Evolutionary conservation across 2,888 invertebrate species (phyloP).

Genomic region (Onchidella celtica): DNA sequence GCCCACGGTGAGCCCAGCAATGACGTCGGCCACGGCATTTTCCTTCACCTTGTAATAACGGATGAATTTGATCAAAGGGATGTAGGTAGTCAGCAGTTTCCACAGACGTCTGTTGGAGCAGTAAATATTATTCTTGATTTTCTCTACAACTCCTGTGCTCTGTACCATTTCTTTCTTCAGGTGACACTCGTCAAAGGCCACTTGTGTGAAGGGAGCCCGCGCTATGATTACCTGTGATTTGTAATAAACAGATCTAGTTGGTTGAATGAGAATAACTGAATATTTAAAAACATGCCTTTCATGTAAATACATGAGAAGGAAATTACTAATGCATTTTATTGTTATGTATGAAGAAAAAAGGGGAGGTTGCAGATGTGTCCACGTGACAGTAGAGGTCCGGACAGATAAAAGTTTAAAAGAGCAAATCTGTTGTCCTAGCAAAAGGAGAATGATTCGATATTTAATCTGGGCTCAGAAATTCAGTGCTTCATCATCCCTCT

Average conservation of each 20-base stretch:
- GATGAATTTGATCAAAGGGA: constrained; percentile 69
- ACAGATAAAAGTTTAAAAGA: too few relatives aligned
- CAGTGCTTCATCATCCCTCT: too few relatives aligned
- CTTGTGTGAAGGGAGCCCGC: constrained; percentile 54
- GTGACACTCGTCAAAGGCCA: constrained; percentile 69
- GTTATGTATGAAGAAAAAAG: too few relatives aligned
- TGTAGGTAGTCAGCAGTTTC: constrained; percentile 63
- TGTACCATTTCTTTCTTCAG: constrained; percentile 50
- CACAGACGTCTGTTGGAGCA: constrained; percentile 67
- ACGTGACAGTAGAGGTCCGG: too few relatives aligned
- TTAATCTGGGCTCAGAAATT: too few relatives aligned
- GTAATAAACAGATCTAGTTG: not conserved
- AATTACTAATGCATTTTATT: too few relatives aligned
- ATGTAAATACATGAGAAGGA: too few relatives aligned
- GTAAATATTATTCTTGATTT: constrained; percentile 58
- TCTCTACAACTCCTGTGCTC: constrained; percentile 44
- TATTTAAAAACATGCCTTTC: too few relatives aligned
- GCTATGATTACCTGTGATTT: constrained; percentile 16
- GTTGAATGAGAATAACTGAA: too few relatives aligned
- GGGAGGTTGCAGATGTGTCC: too few relatives aligned
- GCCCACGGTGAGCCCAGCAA: constrained; percentile 77
- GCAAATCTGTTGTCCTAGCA: too few relatives aligned
- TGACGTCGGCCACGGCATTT: constrained; percentile 68
- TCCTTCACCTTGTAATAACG: constrained; percentile 73
- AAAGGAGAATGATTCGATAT: too few relatives aligned